phyloP scores from a whole-genome alignment of 2,888 invertebrate genomes.

The Trichogramma dendrolimi region DNA sequence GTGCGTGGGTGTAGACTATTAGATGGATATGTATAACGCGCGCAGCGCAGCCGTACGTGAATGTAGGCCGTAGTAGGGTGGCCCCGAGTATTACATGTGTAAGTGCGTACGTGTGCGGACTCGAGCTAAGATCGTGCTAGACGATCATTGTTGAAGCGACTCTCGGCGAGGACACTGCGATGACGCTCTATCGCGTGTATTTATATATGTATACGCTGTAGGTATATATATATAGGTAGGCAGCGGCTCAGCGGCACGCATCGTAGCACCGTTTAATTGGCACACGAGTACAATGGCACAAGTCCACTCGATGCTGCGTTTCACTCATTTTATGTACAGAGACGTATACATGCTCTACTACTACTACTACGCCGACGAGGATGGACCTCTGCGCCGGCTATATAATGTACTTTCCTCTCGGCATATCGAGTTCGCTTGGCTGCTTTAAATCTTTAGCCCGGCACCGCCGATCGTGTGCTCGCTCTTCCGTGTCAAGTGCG shows the following conservation, averaged over 20 bases:
- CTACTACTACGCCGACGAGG: no score
- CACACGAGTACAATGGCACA: slow-evolving; percentile 49
- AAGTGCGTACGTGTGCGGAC: slow-evolving; percentile 33
- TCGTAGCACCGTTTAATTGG: slow-evolving; percentile 52
- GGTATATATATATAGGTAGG: no score
- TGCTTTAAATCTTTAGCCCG: no score
- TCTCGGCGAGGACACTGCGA: no score
- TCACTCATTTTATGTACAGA: slow-evolving; percentile 41
- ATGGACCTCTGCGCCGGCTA: no score
- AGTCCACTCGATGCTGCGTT: slow-evolving; percentile 48
- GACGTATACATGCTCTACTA: no score
- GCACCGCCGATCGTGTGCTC: no score
- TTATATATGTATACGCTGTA: no score
- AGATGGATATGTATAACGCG: slow-evolving; percentile 14
- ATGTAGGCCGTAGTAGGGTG: slow-evolving; percentile 14
- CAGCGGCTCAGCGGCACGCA: slow-evolving; percentile 44
- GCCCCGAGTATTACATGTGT: slow-evolving; percentile 7
- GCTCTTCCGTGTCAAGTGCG: no score
- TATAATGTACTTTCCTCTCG: no score
- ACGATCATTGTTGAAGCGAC: slow-evolving; percentile 13
- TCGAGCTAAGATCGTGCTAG: slow-evolving; percentile 48
- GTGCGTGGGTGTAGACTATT: slow-evolving; percentile 22
- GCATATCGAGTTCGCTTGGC: no score
- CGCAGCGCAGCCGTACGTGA: not conserved
- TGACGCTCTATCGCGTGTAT: no score